These are phyloP conservation scores for Tupaia chinensis DNA, from an alignment of 2,113 vertebrate species.

Conservation along the genomic window DNA sequence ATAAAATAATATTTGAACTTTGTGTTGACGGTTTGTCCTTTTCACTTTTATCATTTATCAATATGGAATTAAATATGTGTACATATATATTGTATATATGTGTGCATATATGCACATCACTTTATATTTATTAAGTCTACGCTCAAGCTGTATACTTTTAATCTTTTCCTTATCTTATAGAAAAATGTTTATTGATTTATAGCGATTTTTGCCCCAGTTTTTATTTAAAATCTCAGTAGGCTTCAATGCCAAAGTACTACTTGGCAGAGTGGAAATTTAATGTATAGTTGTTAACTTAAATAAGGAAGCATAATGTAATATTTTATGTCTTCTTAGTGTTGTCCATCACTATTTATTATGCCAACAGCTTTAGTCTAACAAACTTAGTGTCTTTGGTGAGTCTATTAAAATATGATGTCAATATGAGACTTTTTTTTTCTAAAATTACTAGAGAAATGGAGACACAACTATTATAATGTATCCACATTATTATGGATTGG, in stretches of 20 bases:
- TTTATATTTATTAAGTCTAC: not conserved
- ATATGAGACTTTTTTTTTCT: not conserved
- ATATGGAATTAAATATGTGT: not conserved
- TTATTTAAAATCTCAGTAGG: not conserved
- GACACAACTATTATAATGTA: not conserved
- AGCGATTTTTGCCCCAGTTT: not conserved
- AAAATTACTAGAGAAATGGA: not conserved
- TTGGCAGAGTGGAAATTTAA: not conserved
- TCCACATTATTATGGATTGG: not conserved
- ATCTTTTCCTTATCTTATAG: not conserved
- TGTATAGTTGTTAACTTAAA: not conserved
- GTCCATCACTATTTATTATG: not conserved
- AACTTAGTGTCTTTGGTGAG: not conserved
- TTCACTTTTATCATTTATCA: not conserved
- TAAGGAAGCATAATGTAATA: conserved; percentile 32
- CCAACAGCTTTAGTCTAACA: not conserved
- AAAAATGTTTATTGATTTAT: not conserved
- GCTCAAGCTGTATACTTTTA: not conserved
- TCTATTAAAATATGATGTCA: not conserved
- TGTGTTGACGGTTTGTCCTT: not conserved
- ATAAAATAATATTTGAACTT: not conserved
- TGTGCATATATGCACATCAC: not conserved
- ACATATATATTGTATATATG: not conserved
- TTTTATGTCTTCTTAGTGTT: not conserved
- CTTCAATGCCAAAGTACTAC: not conserved